Evolutionary conservation across 2,888 invertebrate species (phyloP).

Genomic region (Megaustenia siamemsis): DNA sequence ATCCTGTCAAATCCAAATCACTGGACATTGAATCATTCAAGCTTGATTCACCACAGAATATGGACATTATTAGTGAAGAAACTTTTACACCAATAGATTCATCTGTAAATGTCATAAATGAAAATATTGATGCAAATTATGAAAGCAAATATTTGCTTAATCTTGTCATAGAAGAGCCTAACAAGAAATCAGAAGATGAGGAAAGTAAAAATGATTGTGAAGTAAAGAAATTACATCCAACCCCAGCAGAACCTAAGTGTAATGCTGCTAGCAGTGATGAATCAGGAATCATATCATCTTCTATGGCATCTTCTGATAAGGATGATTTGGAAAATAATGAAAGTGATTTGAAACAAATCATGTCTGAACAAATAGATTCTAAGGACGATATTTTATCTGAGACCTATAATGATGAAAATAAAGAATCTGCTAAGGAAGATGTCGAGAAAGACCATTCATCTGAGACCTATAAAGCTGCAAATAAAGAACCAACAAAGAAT

Average conservation of each 20-base stretch:
- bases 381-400: neutral
- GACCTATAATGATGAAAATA: slow-evolving; percentile 1
- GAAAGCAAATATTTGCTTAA: neutral
- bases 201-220: neutral
- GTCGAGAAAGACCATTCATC: neutral
- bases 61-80: neutral
- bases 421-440: neutral
- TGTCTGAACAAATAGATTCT: neutral
- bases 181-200: neutral
- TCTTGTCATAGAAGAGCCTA: neutral
- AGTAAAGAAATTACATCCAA: neutral
- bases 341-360: neutral
- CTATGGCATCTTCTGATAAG: neutral
- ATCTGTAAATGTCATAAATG: neutral
- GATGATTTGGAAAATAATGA: neutral
- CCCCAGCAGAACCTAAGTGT: neutral
- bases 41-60: neutral
- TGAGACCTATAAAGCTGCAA: neutral
- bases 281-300: neutral
- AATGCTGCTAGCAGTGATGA: neutral
- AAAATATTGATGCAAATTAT: neutral
- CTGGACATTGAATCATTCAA: neutral
- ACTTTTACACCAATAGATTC: neutral
- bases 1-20: neutral
- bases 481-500: too few relatives aligned